Evolutionary conservation across 2,888 invertebrate genomes (phyloP).

Genomic region (Hylaea fasciaria): DNA sequence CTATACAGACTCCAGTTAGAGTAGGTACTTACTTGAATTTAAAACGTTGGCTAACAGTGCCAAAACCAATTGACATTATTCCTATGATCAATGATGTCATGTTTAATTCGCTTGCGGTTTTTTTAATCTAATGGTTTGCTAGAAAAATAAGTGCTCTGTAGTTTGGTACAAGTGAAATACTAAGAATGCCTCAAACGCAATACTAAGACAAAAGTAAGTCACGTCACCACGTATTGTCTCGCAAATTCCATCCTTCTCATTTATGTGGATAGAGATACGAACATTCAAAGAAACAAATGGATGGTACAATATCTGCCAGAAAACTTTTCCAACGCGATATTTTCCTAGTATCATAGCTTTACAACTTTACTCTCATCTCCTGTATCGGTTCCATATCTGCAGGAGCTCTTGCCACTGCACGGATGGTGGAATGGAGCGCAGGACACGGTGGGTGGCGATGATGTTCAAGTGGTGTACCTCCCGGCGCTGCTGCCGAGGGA

Average conservation of each 20-base stretch:
- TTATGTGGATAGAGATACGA: too few relatives aligned
- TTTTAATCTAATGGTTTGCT: constrained; percentile 13
- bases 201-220: too few relatives aligned
- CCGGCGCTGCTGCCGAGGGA: constrained; percentile 79
- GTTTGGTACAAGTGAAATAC: not conserved
- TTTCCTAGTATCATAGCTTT: too few relatives aligned
- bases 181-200: too few relatives aligned
- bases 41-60: constrained; percentile 27
- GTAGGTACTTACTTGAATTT: constrained; percentile 31
- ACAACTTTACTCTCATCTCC: too few relatives aligned
- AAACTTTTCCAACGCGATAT: too few relatives aligned
- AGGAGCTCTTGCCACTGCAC: constrained; percentile 65
- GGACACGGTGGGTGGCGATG: constrained; percentile 59
- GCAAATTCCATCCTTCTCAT: not conserved
- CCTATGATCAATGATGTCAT: constrained; percentile 42
- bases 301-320: too few relatives aligned
- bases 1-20: constrained; percentile 26
- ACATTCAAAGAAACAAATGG: too few relatives aligned
- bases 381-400: constrained; percentile 32
- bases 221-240: constrained; percentile 6
- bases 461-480: constrained; percentile 87
- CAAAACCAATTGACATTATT: constrained; percentile 41
- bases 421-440: constrained; percentile 65
- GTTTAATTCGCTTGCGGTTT: constrained; percentile 26
- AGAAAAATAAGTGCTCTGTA: too few relatives aligned